These are phyloP conservation scores for Allobates femoralis DNA, from an alignment of 2,797 vertebrate genomes.

Conservation along the genomic window DNA sequence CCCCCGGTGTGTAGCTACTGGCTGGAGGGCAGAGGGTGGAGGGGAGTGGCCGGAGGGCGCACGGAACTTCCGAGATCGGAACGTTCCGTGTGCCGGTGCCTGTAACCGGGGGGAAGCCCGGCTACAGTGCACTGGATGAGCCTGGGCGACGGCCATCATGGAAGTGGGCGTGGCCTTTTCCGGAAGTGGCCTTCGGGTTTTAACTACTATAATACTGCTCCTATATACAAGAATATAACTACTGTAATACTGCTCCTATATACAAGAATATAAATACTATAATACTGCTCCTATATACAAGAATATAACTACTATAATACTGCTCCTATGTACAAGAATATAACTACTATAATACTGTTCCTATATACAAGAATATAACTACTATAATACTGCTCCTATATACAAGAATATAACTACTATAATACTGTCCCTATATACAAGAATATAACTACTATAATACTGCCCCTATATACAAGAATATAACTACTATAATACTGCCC, in stretches of 20 bases:
- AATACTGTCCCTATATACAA: background rate
- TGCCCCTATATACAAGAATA: background rate
- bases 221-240: constrained; percentile 3
- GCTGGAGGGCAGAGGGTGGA: no score
- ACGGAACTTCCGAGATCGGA: no score
- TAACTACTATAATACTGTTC: background rate
- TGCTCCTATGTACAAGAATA: background rate
- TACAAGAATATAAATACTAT: constrained; percentile 8
- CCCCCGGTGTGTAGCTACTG: no score
- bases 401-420: constrained; percentile 15
- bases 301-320: constrained; percentile 10
- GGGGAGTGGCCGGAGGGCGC: no score
- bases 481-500: background rate
- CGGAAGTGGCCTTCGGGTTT: no score
- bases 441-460: constrained; percentile 17
- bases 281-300: background rate
- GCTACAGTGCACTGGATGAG: no score
- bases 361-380: background rate
- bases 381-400: constrained; percentile 1
- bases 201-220: constrained; percentile 9
- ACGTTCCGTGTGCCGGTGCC: no score
- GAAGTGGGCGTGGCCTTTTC: no score
- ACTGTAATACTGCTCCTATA: background rate
- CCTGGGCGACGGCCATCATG: no score
- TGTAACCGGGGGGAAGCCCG: no score